Evolutionary conservation across 2,113 vertebrate species (phyloP), one percentile per base, ranked within the genome.

Genomic region (Proterorhinus semilunaris): DNA sequence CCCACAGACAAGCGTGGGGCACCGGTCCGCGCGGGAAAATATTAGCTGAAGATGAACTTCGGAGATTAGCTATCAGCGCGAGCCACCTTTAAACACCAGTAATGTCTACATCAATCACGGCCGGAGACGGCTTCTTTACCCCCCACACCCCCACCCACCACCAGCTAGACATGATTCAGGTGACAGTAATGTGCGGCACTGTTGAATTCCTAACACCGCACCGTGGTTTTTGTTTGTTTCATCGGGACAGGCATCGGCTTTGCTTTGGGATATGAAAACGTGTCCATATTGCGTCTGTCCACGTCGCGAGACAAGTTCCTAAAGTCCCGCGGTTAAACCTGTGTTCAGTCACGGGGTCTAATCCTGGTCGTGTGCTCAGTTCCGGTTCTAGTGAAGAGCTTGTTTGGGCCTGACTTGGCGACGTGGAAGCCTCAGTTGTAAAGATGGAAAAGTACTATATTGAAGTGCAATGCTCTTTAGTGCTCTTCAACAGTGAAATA

Each of bases 21-120:
- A 69, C 67, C 55, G 63, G 70, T 66, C 74, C 68, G 16, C 68
- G 16, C 7, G 2, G 62, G 62, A 82, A 80, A 86, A 86, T 75
- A 80, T 76, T 73, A 76, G 79, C 74, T 46, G 27, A 81, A 84
- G 78, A 83, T 78, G 72, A 83, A 84, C 78, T 85, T 83, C 61
- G 78, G 63, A 76, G 79, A 85, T 88, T 80, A 43, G 76, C 82
- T 87, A 86, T 88, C 86, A 72, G 79, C 63, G 42, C 49, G 62
- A 52, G 72, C 69, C 84, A 86, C 75, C 79, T 86, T 88, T 85
- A 82, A 54, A 66, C 15, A 12, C 55, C 79, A 66, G 65, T 75
- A 74, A 80, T 61, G 69, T 65, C 65, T 48, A 61, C 83, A 86
- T 88, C 79, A 78, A 83, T 88, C 79, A 83, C 48, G 8, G 58